Evolutionary conservation across 2,113 vertebrate genomes (phyloP).

Genomic region (Gavialis gangeticus): DNA sequence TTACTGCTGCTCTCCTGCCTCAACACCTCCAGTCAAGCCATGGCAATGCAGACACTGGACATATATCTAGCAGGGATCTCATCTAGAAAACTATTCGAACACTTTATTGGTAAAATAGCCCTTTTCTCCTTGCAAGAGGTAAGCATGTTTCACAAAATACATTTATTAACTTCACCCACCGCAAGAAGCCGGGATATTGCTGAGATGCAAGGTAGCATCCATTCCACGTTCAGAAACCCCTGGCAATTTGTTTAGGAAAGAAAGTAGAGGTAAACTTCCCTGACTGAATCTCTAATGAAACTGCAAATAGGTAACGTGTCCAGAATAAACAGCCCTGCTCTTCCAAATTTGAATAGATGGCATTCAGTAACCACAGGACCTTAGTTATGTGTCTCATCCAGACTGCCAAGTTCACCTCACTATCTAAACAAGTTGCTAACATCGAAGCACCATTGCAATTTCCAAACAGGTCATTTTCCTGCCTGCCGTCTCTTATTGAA

Average conservation of each 20-base stretch:
- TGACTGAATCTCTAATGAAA: not conserved
- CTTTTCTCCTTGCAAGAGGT: no score
- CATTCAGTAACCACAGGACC: not conserved
- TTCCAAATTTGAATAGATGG: not conserved
- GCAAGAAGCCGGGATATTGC: fast-evolving
- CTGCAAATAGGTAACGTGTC: not conserved
- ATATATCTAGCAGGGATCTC: not conserved
- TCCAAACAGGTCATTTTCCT: constrained; percentile 67
- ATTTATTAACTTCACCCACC: not conserved
- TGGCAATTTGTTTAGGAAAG: not conserved
- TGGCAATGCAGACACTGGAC: not conserved
- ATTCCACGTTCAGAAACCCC: not conserved
- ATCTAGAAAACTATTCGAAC: not conserved
- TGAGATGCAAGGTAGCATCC: not conserved
- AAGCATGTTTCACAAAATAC: not conserved
- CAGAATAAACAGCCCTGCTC: not conserved
- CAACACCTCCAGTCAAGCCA: not conserved
- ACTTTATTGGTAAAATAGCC: not conserved
- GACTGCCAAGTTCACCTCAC: not conserved
- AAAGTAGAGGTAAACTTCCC: not conserved
- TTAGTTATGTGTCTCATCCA: constrained; percentile 22
- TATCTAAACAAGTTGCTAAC: not conserved
- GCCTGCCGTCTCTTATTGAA: not conserved
- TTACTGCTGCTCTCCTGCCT: not conserved
- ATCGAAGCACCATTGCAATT: not conserved